Conservation (phyloP, 2,888 invertebrate species). For the Chrysina gloriosa region DNA sequence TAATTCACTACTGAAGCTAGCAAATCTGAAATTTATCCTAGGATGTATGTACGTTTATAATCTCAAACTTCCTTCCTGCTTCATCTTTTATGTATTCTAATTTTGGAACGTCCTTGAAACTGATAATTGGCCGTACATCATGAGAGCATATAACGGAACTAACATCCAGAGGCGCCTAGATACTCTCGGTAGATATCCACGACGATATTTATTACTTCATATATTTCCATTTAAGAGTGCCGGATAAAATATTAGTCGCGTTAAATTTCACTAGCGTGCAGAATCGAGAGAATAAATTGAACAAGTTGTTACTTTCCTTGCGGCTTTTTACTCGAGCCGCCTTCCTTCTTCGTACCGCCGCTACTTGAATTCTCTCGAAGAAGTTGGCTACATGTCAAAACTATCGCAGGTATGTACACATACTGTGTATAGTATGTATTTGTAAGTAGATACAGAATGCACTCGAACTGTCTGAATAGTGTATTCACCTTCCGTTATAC, state of each 20-base stretch:
- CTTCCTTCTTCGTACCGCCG: background rate
- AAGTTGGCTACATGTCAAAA: constrained; percentile 12
- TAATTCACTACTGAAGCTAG: too few relatives aligned
- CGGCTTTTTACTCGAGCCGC: background rate
- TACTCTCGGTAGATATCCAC: constrained; percentile 6
- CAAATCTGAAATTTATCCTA: too few relatives aligned
- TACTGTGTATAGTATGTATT: too few relatives aligned
- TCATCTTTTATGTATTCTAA: background rate
- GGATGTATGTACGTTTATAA: too few relatives aligned
- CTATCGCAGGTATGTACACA: background rate
- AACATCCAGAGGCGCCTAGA: constrained; percentile 7
- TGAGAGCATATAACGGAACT: background rate
- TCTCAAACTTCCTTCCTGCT: constrained; percentile 13
- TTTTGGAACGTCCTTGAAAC: constrained; percentile 9
- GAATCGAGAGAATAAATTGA: constrained; percentile 29
- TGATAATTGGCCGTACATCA: constrained; percentile 24
- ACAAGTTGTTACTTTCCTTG: constrained; percentile 24
- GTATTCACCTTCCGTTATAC: background rate
- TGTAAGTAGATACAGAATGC: background rate
- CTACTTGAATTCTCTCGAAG: background rate
- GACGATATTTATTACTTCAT: constrained; percentile 27
- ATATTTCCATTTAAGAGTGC: constrained; percentile 29
- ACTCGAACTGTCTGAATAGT: constrained; percentile 16
- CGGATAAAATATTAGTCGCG: constrained; percentile 20
- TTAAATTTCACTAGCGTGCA: constrained; percentile 31